Evolutionary conservation across 2,797 vertebrate species (phyloP), one percentile per base, ranked within the genome.

Genomic region (Cyprinodon diabolis): DNA sequence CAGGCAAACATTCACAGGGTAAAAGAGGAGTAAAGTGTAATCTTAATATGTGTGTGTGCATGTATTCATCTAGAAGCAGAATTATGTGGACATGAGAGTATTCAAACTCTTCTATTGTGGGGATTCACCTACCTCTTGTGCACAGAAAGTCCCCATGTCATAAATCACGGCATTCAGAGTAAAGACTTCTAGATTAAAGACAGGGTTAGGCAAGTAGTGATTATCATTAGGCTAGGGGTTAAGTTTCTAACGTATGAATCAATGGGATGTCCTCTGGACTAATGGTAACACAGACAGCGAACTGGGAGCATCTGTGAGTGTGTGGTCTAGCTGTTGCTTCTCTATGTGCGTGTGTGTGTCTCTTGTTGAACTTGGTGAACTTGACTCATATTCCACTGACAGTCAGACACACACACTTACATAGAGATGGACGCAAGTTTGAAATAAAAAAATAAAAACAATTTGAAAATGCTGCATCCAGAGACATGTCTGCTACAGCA

Each of bases 1-100:
- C 83, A 75, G 77, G 73, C 88, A 93, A 93, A 92, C 88, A 94
- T 91, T 92, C 84, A 89, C 77, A 82, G 75, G 76, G 74, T 81
- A 74, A 43, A 45, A 40, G 48, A 82, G 66, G 62, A 37, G 47
- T 57, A 21, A 63, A 23, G 56, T 21, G 37, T 45, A 55, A 57
- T 67, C 25, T 23, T 37, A 40, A 45, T 67, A 47, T 56, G 75
- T 47, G 58, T 21, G 43, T 47, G 10, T 45, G 55, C 69, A 13
- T 66, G 30, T 62, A 25, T 37, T 52, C 47, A 35, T 55, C 58
- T 43, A 66, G 55, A 70, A 60, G 48, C 51, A 49, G 23, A 52
- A 55, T 68, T 75, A 48, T 75, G 65, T 49, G 47, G 52, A 72
- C 63, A 57, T 74, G 37, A 58, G 45, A 75, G 60, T 63, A 60